These are phyloP conservation scores for Parnassius mnemosyne DNA, from an alignment of 2,888 invertebrate genomes.

Conservation along the genomic window DNA sequence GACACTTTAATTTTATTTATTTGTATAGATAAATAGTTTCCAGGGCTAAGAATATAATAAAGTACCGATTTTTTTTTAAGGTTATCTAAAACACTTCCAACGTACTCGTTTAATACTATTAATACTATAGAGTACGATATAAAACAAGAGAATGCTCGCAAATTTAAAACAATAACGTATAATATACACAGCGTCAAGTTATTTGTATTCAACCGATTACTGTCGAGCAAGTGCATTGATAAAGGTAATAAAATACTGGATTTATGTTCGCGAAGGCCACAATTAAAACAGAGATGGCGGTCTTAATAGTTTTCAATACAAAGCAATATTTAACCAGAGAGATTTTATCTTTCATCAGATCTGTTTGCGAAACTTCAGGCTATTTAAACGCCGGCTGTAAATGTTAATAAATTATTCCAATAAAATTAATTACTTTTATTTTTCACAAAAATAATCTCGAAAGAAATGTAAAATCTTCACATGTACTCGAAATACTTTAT, in stretches of 20 bases:
- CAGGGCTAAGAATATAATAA: too few species aligned
- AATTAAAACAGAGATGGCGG: slow-evolving; percentile 59
- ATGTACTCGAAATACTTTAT: too few species aligned
- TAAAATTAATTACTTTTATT: slow-evolving; percentile 11
- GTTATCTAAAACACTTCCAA: too few species aligned
- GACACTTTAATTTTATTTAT: too few species aligned
- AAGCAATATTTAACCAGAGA: slow-evolving; percentile 29
- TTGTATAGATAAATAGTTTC: too few species aligned
- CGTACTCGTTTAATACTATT: too few species aligned
- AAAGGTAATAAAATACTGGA: slow-evolving; percentile 64
- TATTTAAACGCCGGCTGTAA: slow-evolving; percentile 13
- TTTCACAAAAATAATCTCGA: background rate
- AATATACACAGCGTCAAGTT: slow-evolving; percentile 2
- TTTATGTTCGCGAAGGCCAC: slow-evolving; percentile 50
- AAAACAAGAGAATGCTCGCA: slow-evolving; percentile 38
- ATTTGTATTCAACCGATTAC: slow-evolving; percentile 48
- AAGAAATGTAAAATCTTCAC: too few species aligned
- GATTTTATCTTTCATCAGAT: slow-evolving; percentile 53
- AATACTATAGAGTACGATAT: too few species aligned
- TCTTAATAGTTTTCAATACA: slow-evolving; percentile 52
- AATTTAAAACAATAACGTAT: background rate
- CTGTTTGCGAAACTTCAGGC: slow-evolving; percentile 24
- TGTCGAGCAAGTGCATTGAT: slow-evolving; percentile 55
- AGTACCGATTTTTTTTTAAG: too few species aligned
- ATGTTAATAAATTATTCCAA: slow-evolving; percentile 15